Percentiles rank a stretch among this genome's conserved stretches.
These are phyloP conservation scores for Anadara kagoshimensis DNA, from an alignment of 1,140 invertebrate genomes.

Conservation along the genomic window DNA sequence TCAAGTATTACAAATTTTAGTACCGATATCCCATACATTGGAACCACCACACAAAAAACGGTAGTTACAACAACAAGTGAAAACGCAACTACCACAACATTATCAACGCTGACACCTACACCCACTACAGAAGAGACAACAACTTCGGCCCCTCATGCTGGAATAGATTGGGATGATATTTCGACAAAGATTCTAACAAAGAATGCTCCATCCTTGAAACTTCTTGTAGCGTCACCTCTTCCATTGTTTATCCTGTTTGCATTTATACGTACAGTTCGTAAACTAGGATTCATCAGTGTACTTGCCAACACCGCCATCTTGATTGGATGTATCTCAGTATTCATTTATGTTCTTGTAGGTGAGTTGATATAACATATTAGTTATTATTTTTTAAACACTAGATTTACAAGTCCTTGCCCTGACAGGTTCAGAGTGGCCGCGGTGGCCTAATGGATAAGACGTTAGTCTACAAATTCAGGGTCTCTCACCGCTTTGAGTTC, in stretches of 20 bases:
- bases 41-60: constrained; percentile 20
- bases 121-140: constrained; percentile 8
- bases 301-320: constrained; percentile 66
- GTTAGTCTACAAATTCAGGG: too few relatives aligned
- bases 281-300: constrained; percentile 61
- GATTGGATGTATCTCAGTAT: constrained; percentile 61
- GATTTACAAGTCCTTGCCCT: too few relatives aligned
- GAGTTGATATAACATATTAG: constrained; percentile 34
- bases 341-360: constrained; percentile 61
- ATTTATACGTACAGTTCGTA: constrained; percentile 60
- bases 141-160: constrained; percentile 6
- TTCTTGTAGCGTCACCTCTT: constrained; percentile 61
- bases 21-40: neutral
- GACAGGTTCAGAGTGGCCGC: too few relatives aligned
- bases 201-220: constrained; percentile 53
- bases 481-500: too few relatives aligned
- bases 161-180: constrained; percentile 3
- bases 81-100: constrained; percentile 1
- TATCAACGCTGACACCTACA: constrained; percentile 3
- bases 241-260: constrained; percentile 66
- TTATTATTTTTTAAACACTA: too few relatives aligned
- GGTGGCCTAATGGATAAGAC: too few relatives aligned
- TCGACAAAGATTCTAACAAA: constrained; percentile 17
- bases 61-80: constrained; percentile 1
- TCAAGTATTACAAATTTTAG: neutral